phyloP scores from a whole-genome alignment of 2,797 vertebrate species.

The Catamblyrhynchus diadema region DNA sequence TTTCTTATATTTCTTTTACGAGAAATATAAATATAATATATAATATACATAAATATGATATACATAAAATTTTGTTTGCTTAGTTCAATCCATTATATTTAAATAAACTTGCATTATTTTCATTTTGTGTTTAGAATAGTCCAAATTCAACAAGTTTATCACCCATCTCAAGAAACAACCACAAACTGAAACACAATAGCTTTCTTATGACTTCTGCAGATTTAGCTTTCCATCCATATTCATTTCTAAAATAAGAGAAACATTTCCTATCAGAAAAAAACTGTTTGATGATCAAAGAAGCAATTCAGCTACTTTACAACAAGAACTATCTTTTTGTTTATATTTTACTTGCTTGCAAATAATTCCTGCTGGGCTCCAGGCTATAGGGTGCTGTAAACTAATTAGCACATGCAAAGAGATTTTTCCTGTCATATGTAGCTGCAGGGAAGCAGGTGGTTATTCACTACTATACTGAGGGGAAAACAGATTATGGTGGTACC shows the following conservation, averaged over 20 bases:
- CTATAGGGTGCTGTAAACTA: constrained; percentile 64
- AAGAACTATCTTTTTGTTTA: constrained; percentile 53
- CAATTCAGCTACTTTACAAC: neutral
- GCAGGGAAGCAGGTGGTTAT: constrained; percentile 37
- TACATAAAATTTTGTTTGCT: neutral
- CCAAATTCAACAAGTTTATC: neutral
- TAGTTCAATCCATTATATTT: fast-evolving
- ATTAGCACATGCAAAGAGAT: constrained; percentile 62
- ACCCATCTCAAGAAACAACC: neutral
- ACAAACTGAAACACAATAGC: neutral
- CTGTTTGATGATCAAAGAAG: neutral
- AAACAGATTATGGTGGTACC: neutral
- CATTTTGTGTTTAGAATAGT: neutral
- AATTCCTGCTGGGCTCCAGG: constrained; percentile 23
- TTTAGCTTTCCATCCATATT: neutral
- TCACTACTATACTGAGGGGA: neutral
- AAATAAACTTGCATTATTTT: neutral
- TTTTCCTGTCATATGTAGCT: constrained; percentile 8
- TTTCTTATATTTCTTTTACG: neutral
- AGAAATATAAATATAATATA: neutral
- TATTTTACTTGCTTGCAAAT: constrained; percentile 50
- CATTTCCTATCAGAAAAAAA: neutral
- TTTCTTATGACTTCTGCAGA: neutral
- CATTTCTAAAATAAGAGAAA: neutral
- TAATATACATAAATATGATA: too few species aligned